These are phyloP conservation scores for Diadumene lineata DNA, from an alignment of 92 coral and sea anemone genomes.

Conservation along the genomic window DNA sequence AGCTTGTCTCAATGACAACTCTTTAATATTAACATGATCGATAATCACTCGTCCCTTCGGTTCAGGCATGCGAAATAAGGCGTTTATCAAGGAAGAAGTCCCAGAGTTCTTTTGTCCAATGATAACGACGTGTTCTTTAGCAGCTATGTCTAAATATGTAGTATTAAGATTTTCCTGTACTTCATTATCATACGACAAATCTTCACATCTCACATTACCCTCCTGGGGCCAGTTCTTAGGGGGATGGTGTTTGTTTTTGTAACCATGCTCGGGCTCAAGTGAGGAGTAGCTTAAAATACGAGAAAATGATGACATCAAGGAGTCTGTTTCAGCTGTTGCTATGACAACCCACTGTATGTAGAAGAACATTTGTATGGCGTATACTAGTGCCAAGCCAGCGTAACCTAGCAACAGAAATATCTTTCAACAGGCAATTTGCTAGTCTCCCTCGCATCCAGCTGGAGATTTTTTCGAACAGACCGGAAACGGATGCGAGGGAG, in stretches of 20 bases:
- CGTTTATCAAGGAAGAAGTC: slow-evolving; percentile 22
- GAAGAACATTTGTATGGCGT: slow-evolving; percentile 24
- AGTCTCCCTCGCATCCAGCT: too few relatives aligned
- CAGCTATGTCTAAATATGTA: slow-evolving; percentile 8
- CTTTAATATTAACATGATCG: slow-evolving; percentile 21
- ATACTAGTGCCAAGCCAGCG: slow-evolving; percentile 28
- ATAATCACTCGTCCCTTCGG: slow-evolving; percentile 36
- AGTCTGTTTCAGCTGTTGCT: slow-evolving; percentile 25
- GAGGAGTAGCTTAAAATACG: slow-evolving; percentile 18
- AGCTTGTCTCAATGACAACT: slow-evolving; percentile 18
- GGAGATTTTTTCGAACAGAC: too few relatives aligned
- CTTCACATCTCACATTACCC: slow-evolving; percentile 23
- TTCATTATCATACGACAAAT: slow-evolving; percentile 21
- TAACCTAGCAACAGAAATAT: slow-evolving; percentile 11
- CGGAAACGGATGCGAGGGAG: too few relatives aligned
- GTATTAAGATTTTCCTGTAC: slow-evolving; percentile 13
- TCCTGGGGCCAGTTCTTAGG: slow-evolving; percentile 30
- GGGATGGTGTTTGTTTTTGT: slow-evolving; percentile 16
- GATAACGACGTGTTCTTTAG: slow-evolving; percentile 23
- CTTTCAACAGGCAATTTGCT: too few relatives aligned
- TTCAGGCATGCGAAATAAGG: slow-evolving; percentile 36
- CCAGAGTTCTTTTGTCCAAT: slow-evolving; percentile 35
- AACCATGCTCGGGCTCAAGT: slow-evolving; percentile 36
- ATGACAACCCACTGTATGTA: slow-evolving; percentile 20
- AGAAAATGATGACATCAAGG: slow-evolving; percentile 21